Evolutionary conservation across 2,888 invertebrate genomes (phyloP).

Genomic region (Oeneis ivallda): DNA sequence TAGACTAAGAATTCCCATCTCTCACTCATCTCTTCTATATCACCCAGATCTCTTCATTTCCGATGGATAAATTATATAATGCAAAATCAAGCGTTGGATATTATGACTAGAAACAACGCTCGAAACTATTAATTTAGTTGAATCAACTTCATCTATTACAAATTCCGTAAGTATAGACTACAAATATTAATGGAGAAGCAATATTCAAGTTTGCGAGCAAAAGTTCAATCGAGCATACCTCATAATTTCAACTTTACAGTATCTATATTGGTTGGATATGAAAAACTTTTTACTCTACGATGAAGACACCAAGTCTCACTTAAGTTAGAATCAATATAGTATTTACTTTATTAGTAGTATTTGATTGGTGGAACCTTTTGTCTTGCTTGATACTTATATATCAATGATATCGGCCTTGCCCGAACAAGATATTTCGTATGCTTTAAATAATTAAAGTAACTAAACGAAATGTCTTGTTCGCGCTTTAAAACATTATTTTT

Average conservation of each 20-base stretch:
- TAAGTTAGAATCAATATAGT: not conserved
- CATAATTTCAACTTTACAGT: slow-evolving; percentile 5
- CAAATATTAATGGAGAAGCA: not conserved
- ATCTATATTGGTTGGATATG: not conserved
- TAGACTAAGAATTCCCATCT: too few species aligned
- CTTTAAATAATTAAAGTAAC: too few species aligned
- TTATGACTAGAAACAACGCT: too few species aligned
- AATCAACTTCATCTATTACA: slow-evolving; percentile 1
- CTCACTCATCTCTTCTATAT: too few species aligned
- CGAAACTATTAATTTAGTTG: slow-evolving; percentile 1
- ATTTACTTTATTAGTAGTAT: not conserved
- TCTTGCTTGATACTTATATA: not conserved
- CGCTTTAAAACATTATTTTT: too few species aligned
- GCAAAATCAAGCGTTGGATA: too few species aligned
- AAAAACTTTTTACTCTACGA: slow-evolving; percentile 1
- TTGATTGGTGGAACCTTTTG: not conserved
- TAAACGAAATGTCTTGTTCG: too few species aligned
- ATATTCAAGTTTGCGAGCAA: slow-evolving; percentile 10
- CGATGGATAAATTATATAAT: too few species aligned
- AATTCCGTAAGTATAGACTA: not conserved
- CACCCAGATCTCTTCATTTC: too few species aligned
- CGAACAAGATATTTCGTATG: not conserved
- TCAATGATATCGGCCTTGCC: not conserved
- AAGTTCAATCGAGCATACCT: slow-evolving; percentile 9
- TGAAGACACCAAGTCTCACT: not conserved